These are phyloP conservation scores for Bombycilla garrulus DNA, from an alignment of 2,113 vertebrate species.

Conservation along the genomic window DNA sequence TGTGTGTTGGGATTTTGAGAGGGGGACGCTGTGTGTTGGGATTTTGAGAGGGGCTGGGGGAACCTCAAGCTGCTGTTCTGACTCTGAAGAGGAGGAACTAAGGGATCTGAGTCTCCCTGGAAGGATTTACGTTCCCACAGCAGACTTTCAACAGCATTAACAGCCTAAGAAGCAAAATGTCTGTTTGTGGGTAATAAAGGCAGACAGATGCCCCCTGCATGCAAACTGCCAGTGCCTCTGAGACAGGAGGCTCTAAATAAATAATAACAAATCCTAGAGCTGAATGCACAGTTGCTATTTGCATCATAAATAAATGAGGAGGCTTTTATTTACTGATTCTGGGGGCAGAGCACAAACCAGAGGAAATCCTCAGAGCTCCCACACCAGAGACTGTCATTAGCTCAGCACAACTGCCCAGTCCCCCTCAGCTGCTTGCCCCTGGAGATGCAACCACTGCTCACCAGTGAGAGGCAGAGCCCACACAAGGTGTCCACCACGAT, in stretches of 20 bases:
- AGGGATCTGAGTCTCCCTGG: background rate
- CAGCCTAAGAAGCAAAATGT: slow-evolving; percentile 13
- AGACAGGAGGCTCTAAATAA: slow-evolving; percentile 81
- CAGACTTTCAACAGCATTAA: background rate
- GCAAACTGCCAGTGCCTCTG: slow-evolving; percentile 55
- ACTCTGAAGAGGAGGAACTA: background rate
- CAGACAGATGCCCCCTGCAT: slow-evolving; percentile 60
- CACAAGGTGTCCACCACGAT: accelerated
- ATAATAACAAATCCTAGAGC: slow-evolving; percentile 80
- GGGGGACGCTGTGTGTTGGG: background rate
- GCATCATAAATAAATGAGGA: slow-evolving; percentile 88
- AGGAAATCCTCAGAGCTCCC: background rate
- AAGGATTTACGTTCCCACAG: background rate
- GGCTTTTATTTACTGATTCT: slow-evolving; percentile 75
- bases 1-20: background rate
- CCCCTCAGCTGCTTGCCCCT: background rate
- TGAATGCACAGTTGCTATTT: slow-evolving; percentile 74
- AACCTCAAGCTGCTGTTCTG: background rate
- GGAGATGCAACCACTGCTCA: background rate
- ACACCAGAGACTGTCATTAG: background rate
- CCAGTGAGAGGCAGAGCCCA: background rate
- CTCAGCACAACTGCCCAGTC: background rate
- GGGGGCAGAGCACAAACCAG: background rate
- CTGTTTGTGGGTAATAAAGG: slow-evolving; percentile 53
- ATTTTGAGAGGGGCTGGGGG: background rate